Evolutionary conservation across 2,888 invertebrate genomes (phyloP), one percentile per base, ranked within the genome.

Genomic region (Drosophila basisetae): DNA sequence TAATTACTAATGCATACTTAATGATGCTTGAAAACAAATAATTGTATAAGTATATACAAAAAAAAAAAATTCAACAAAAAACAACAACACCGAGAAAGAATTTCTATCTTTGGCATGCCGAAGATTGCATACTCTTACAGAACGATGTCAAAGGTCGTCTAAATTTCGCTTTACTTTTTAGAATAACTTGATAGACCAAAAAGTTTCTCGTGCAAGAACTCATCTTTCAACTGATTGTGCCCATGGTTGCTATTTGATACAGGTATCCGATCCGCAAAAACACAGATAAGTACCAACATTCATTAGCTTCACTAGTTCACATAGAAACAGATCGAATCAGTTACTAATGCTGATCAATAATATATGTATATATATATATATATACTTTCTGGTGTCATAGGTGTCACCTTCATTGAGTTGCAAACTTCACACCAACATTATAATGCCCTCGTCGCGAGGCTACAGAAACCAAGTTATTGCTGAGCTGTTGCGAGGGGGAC

Each of bases 1-100:
- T 87, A 79, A 83, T 88, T 78, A 83, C 73, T 69, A 71, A 83
- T 79, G 90, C 80, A 77, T 76, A 82, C 69, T 69, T 87, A 82
- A 82, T 83, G 80, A 73, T 79, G 81, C 68, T 68, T 78, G 67
- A 68, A 71, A 78, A 71, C 65, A 74, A 80, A 80, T 75, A 84
- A 76, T 73, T 77, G 76, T 72, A 74, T 49, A 80, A 83, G 75
- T 75, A 78, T 77, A 80, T 73, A 50, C 18, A 60, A 75, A 70
- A 74, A 73, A 60, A 64, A 59, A 73, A 60, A 64, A 59, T 59
- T 53, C 4, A 61, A 31, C 31, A 53, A 55, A 28, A 28, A 30
- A 11, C 18, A 7, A 6, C 28, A 39, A 10, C 18, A 28, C 4
- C 18, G 7, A 28, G 18, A 13, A 37, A n/a, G 0, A 16, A 9